Evolutionary conservation across 2,797 vertebrate genomes (phyloP), one percentile per base, ranked within the genome.

Genomic region (Labeo calbasu): DNA sequence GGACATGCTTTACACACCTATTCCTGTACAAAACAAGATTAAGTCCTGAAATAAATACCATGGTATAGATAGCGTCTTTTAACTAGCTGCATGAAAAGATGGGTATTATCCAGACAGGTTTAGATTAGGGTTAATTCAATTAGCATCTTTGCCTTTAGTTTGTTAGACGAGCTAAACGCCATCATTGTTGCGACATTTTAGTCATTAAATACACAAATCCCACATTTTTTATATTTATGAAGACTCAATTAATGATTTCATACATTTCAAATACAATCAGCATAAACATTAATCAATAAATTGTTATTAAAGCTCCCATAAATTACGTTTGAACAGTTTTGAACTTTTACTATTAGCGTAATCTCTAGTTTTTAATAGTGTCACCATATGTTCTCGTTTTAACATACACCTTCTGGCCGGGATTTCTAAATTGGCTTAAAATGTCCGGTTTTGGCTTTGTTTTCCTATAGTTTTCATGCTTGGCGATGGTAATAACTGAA

Each of bases 11-110:
- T 86, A 89, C 69, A 77, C 88, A 50, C 87, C 91, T 94, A 92
- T 92, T 93, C 86, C 81, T 92, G 92, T 88, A 75, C 86, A 90
- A 86, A 87, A 85, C 82, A 70, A 90, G 92, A 93, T 93, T 93
- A 90, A 63, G 88, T 88, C 91, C 90, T 88, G 79, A 89, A 88
- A 89, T 92, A 90, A 80, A 69, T 86, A 91, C 21, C 23, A 84
- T 79, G 87, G 84, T 89, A 86, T 88, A 91, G 89, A 92, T 91
- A 91, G 91, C 4, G 4, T 77, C 69, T 77, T 25, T 85, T 88
- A 86, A 12, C 63, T 78, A 82, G 51, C 61, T 66, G 71, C 88
- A 86, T 89, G 84, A 88, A 84, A 89, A 75, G 46, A 36, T 72
- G 40, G 82, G 89, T 85, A 76, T 91, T 75, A 90, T 85, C 88